Base-by-base conservation (phyloP, 92 coral and sea anemone genomes). In the Montipora capitata region DNA sequence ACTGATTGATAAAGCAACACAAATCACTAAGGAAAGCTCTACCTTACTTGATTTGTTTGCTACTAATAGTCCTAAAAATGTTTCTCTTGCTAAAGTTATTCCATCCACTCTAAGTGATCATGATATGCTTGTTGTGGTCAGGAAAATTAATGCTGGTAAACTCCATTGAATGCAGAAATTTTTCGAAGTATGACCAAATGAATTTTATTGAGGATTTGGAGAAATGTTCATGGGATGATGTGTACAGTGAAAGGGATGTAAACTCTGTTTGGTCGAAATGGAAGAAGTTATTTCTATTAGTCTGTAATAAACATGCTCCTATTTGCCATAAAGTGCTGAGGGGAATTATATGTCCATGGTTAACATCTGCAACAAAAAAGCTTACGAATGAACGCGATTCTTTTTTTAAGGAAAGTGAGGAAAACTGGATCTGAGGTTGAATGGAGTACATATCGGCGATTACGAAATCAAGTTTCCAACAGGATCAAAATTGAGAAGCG, bases 361-460 rank as follows among this genome's bases (percentile, higher is more conserved):
- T 51, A 68, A 2, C 41, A 71, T 49, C 15, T 69, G 72, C 79
- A 83, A 83, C 87, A 58, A 83, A 83, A 83, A 83, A 72, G 71
- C 40, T 69, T 57, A 69, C 49, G 69, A 83, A 83, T 72, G 71
- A 41, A 72, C 72, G 72, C 14, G 83, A 61, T 16, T 78, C 17
- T 78, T 13, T 78, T 63, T 40, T 62, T 18, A 11, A 41, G 83
- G 10, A 78, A 78, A 43, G 61, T 40, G 20, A 78, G 83, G 58
- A 61, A 17, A 63, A 14, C 72, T 62, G 83, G 83, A 78, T 18
- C 78, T 5, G 78, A 88, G 77, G 65, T 83, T 18, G 52, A 88
- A 83, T 89, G 89, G 89, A 83, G 68, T 63, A 70, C 83, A 11
- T 89, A 89, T 84, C 92, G 78, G 10, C 77, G 83, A 54, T 80